phyloP scores from a whole-genome alignment of 2,888 invertebrate species.

The Trichopoda pennipes region DNA sequence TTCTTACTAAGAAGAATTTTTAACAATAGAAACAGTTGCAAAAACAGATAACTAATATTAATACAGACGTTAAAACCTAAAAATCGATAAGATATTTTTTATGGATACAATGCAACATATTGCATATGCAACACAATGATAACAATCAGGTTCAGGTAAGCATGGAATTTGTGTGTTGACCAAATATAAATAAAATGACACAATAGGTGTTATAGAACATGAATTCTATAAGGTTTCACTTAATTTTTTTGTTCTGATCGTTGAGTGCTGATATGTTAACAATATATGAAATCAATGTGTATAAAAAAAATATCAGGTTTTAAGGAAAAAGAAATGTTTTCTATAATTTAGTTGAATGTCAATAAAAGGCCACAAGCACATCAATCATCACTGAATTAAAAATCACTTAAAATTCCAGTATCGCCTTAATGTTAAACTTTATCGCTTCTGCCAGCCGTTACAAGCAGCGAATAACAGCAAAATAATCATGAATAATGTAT shows the following conservation, averaged over 20 bases:
- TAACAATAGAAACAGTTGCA: constrained; percentile 12
- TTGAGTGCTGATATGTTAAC: constrained; percentile 27
- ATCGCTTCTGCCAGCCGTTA: constrained; percentile 27
- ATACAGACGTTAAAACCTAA: constrained; percentile 39
- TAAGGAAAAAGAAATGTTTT: constrained; percentile 57
- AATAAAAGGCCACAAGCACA: constrained; percentile 68
- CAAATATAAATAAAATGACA: constrained; percentile 59
- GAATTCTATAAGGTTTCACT: constrained; percentile 63
- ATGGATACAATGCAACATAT: constrained; percentile 1
- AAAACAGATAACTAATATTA: neutral
- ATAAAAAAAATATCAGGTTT: constrained; percentile 40
- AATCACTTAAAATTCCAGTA: constrained; percentile 68
- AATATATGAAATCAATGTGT: constrained; percentile 47
- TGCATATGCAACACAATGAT: constrained; percentile 26
- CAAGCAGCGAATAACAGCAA: constrained; percentile 47
- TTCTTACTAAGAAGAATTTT: neutral
- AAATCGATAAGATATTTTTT: constrained; percentile 34
- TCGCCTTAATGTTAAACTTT: constrained; percentile 60
- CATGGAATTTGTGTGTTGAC: constrained; percentile 55
- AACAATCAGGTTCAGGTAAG: constrained; percentile 51
- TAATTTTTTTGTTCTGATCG: constrained; percentile 33
- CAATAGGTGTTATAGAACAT: constrained; percentile 65
- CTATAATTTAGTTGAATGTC: constrained; percentile 68
- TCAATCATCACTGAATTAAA: constrained; percentile 69
- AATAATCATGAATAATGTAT: constrained; percentile 67